phyloP scores from a whole-genome alignment of 2,888 invertebrate genomes.

The Cryptocephalus primarius region DNA sequence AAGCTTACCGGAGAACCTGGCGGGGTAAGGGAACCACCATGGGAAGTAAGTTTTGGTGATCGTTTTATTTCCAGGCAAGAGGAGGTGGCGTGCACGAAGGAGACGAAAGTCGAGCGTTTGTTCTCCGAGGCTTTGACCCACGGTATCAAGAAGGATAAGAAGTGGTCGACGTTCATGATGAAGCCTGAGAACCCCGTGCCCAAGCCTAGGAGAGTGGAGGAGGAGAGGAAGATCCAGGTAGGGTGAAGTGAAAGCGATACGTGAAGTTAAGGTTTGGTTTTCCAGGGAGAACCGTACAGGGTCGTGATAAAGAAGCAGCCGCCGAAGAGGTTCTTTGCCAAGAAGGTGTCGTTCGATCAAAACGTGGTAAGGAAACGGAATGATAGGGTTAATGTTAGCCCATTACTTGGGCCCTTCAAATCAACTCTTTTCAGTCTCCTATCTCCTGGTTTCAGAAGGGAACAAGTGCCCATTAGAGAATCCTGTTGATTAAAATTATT shows the following conservation, averaged over 20 bases:
- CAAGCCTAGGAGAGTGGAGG: conserved; percentile 24
- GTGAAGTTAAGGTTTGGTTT: conserved; percentile 2
- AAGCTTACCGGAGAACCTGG: background rate
- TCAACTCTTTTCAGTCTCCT: no score
- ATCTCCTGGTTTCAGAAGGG: no score
- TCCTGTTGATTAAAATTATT: no score
- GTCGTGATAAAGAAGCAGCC: conserved; percentile 32
- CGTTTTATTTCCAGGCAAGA: conserved; percentile 8
- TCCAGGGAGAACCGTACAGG: conserved; percentile 29
- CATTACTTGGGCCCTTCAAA: background rate
- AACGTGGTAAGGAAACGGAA: conserved; percentile 12
- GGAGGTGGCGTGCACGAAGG: conserved; percentile 6
- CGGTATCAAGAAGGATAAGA: conserved; percentile 38
- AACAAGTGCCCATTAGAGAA: no score
- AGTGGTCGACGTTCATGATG: conserved; percentile 66
- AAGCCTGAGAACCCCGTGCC: conserved; percentile 62
- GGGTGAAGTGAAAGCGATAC: background rate
- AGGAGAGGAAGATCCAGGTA: conserved; percentile 22
- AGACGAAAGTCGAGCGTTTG: background rate
- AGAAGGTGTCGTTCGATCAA: conserved; percentile 19
- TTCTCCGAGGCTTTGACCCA: background rate
- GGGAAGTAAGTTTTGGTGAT: no score
- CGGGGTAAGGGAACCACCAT: background rate
- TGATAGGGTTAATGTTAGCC: no score
- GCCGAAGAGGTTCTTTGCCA: conserved; percentile 17